Percentiles rank a stretch among this genome's conserved stretches.
These are phyloP conservation scores for Volucella inflata DNA, from an alignment of 2,888 invertebrate genomes.

Conservation along the genomic window DNA sequence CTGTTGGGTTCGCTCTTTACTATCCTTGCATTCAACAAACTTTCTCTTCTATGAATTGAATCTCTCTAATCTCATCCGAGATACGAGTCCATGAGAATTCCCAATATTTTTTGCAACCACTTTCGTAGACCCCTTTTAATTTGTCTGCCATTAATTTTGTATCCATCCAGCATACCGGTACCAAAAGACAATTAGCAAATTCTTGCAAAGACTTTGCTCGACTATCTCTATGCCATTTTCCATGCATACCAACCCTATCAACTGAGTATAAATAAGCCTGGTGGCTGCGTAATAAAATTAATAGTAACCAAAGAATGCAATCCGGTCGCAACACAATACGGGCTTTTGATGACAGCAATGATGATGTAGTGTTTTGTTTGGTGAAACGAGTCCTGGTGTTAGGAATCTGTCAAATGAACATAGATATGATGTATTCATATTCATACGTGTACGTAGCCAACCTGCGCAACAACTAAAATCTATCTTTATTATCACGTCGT, in stretches of 20 bases:
- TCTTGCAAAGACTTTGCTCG: slow-evolving; percentile 2
- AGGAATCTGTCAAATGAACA: slow-evolving; percentile 52
- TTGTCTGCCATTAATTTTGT: slow-evolving; percentile 42
- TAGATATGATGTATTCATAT: background rate
- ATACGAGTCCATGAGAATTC: slow-evolving; percentile 11
- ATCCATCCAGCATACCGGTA: background rate
- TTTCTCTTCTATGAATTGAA: background rate
- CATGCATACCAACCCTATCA: slow-evolving; percentile 37
- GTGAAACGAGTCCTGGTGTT: background rate
- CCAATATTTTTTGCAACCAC: slow-evolving; percentile 5
- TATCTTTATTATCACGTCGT: slow-evolving; percentile 60
- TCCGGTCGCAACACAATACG: slow-evolving; percentile 54
- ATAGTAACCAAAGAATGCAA: slow-evolving; percentile 62
- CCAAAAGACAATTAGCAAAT: slow-evolving; percentile 35
- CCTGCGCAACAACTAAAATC: slow-evolving; percentile 30
- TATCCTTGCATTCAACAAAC: slow-evolving; percentile 26
- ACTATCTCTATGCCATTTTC: slow-evolving; percentile 2
- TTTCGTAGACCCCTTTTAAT: slow-evolving; percentile 20
- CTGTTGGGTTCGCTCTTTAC: slow-evolving; percentile 56
- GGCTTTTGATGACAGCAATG: slow-evolving; percentile 44
- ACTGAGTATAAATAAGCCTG: slow-evolving; percentile 49
- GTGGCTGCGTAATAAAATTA: slow-evolving; percentile 70
- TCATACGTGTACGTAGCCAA: background rate
- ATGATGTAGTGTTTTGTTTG: slow-evolving; percentile 14
- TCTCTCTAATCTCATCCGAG: slow-evolving; percentile 41